A percentile compares a stretch with the other conserved stretches of the same genome.
Conservation (phyloP, 2,888 invertebrate genomes). For the Drosophila tripunctata region DNA sequence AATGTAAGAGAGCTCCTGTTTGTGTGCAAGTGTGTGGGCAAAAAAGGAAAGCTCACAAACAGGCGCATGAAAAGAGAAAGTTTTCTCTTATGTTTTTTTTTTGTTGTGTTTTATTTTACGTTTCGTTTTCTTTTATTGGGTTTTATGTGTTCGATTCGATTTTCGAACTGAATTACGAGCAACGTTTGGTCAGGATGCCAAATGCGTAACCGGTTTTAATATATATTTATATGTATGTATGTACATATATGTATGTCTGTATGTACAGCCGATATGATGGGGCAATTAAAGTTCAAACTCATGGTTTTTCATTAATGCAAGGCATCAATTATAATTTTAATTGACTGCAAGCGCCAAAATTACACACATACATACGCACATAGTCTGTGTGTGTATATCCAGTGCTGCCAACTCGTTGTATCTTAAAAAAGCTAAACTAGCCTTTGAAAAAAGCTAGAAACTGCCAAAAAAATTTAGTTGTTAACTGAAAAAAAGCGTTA, state of each 20-base stretch:
- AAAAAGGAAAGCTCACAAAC: constrained; percentile 72
- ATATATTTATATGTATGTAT: no score
- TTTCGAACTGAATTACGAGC: constrained; percentile 31
- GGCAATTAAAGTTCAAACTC: constrained; percentile 74
- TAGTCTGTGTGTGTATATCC: background rate
- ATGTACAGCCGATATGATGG: constrained; percentile 20
- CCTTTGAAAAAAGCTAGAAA: no score
- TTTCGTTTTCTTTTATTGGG: background rate
- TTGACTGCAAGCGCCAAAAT: constrained; percentile 66
- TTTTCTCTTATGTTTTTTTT: constrained; percentile 34
- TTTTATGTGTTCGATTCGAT: constrained; percentile 22
- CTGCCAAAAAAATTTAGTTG: no score
- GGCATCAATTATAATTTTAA: constrained; percentile 71
- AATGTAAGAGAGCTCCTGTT: constrained; percentile 48
- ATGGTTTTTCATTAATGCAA: constrained; percentile 51
- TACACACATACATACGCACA: constrained; percentile 24
- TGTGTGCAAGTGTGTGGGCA: constrained; percentile 26
- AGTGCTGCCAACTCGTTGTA: no score
- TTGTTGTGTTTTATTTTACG: background rate
- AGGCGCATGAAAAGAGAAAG: constrained; percentile 74
- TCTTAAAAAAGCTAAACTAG: no score
- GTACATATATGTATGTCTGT: no score
- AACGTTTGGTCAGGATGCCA: constrained; percentile 37
- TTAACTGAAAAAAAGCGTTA: no score
- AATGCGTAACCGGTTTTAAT: constrained; percentile 48